Conservation (phyloP, 2,113 vertebrate genomes). For the Panthera tigris region DNA sequence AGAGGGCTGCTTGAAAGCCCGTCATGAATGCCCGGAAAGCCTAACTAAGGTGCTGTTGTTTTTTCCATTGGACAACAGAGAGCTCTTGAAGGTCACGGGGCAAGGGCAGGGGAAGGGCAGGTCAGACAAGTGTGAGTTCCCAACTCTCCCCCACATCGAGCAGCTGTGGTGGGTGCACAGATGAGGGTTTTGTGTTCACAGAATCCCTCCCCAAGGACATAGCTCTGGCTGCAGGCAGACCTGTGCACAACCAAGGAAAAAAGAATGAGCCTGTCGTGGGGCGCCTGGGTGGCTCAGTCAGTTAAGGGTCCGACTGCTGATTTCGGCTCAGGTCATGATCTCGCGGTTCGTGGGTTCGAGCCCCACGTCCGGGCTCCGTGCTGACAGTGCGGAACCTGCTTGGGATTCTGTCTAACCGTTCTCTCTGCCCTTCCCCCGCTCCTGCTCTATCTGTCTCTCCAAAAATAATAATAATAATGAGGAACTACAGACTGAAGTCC, state of each 20-base stretch:
- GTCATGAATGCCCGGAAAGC: not conserved
- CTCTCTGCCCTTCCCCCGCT: no score
- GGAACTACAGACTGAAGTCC: no score
- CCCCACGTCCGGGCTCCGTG: no score
- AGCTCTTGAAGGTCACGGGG: not conserved
- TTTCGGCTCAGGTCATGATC: no score
- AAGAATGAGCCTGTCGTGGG: not conserved
- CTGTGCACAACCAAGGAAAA: not conserved
- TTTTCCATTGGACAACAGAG: not conserved
- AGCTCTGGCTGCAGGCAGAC: not conserved
- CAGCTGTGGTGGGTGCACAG: not conserved
- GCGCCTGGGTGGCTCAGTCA: no score
- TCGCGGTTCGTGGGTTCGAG: no score
- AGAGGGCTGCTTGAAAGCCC: not conserved
- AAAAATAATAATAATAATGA: no score
- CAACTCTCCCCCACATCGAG: not conserved
- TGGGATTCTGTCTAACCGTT: no score
- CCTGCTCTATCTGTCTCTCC: no score
- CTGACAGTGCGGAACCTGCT: no score
- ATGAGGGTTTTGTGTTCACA: no score
- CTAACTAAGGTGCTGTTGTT: not conserved
- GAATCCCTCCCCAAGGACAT: not conserved
- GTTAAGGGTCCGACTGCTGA: no score
- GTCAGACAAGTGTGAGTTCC: not conserved
- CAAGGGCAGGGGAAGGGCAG: not conserved